Conservation (phyloP, 2,888 invertebrate species). For the Chelonus formosanus region DNA sequence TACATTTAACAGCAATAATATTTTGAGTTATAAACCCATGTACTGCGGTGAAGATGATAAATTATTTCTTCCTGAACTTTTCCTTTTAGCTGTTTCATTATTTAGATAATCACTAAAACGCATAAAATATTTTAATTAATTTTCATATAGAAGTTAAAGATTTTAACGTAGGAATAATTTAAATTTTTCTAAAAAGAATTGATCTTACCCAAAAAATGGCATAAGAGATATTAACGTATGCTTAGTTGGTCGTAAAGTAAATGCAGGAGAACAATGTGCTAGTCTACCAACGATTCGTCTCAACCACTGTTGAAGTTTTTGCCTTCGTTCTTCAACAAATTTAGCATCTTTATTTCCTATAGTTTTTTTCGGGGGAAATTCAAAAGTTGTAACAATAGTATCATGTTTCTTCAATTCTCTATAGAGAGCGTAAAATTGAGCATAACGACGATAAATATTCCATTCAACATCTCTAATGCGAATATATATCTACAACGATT, state of each 20-base stretch:
- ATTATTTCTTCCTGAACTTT: slow-evolving; percentile 47
- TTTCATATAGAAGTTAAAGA: too few species aligned
- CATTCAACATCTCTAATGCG: slow-evolving; percentile 89
- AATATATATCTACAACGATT: slow-evolving; percentile 74
- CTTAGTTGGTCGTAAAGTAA: slow-evolving; percentile 79
- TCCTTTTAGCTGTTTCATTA: slow-evolving; percentile 43
- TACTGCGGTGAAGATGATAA: slow-evolving; percentile 62
- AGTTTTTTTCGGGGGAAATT: slow-evolving; percentile 95
- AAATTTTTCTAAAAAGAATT: not conserved
- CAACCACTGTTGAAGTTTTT: slow-evolving; percentile 86
- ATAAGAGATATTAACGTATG: slow-evolving; percentile 81
- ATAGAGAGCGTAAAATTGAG: slow-evolving; percentile 90
- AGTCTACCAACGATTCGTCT: slow-evolving; percentile 81
- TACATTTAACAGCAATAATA: slow-evolving; percentile 22
- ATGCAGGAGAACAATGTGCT: slow-evolving; percentile 75
- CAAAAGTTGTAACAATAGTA: slow-evolving; percentile 79
- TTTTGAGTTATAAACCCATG: slow-evolving; percentile 59
- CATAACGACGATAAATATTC: slow-evolving; percentile 94
- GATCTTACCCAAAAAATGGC: slow-evolving; percentile 84
- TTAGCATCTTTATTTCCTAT: slow-evolving; percentile 88
- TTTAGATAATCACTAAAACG: slow-evolving; percentile 55
- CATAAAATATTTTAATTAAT: too few species aligned
- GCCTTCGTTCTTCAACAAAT: slow-evolving; percentile 88
- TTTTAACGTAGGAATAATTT: too few species aligned
- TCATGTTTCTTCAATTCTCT: slow-evolving; percentile 84